Percentiles rank a stretch among this genome's conserved stretches.
Evolutionary conservation across 2,113 vertebrate species (phyloP).

Genomic region (Laticauda laticaudata): DNA sequence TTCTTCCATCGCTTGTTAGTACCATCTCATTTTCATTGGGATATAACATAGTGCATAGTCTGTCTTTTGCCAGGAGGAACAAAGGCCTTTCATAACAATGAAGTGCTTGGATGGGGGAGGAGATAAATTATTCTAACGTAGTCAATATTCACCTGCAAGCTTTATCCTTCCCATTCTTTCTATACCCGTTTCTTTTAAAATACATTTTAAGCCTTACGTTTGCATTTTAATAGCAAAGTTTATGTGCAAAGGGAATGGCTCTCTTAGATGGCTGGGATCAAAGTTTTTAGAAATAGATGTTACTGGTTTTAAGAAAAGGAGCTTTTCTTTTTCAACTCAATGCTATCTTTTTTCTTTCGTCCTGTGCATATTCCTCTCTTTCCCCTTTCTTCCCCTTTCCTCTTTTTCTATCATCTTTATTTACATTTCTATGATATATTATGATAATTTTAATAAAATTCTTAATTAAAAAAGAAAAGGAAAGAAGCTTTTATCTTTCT

Average conservation of each 20-base stretch:
- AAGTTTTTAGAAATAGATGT: not conserved
- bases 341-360: not conserved
- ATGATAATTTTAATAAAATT: not conserved
- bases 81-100: slow-evolving; percentile 41
- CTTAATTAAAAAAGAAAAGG: not conserved
- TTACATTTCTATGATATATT: not conserved
- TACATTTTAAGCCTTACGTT: not conserved
- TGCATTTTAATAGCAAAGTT: not conserved
- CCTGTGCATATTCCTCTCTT: not conserved
- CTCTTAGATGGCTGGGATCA: not conserved
- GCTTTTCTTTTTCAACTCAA: slow-evolving; percentile 19
- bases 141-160: slow-evolving; percentile 25
- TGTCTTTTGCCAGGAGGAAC: slow-evolving; percentile 52
- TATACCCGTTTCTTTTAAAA: not conserved
- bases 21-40: slow-evolving; percentile 68
- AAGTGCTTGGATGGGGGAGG: slow-evolving; percentile 19
- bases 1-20: slow-evolving; percentile 66
- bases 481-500: slow-evolving; percentile 33
- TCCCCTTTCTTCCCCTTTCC: not conserved
- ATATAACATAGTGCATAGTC: slow-evolving; percentile 64
- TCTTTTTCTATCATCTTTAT: not conserved
- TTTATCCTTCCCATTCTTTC: not conserved
- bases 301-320: not conserved
- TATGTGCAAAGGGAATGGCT: slow-evolving; percentile 3
- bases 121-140: slow-evolving; percentile 28